These are phyloP conservation scores for Limnodromus scolopaceus DNA, from an alignment of 2,797 vertebrate genomes.

Conservation along the genomic window DNA sequence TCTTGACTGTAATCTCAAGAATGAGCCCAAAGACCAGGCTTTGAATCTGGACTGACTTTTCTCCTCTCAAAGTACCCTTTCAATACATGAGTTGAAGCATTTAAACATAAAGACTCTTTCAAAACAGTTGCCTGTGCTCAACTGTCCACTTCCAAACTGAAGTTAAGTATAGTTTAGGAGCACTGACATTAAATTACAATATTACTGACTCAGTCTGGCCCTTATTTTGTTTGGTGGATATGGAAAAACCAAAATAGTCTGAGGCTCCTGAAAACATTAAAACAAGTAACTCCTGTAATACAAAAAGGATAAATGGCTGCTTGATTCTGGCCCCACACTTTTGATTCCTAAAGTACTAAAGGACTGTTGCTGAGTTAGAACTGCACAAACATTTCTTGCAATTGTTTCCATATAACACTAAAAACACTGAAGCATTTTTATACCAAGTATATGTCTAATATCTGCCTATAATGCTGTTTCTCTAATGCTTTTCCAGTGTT, in stretches of 20 bases:
- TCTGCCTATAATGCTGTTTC: not conserved
- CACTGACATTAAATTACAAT: not conserved
- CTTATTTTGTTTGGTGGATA: conserved; percentile 15
- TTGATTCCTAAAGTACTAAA: not conserved
- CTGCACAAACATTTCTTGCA: not conserved
- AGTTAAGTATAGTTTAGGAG: conserved; percentile 1
- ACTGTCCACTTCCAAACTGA: not conserved
- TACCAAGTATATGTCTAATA: not conserved
- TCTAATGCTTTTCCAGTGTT: not conserved
- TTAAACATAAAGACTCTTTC: not conserved
- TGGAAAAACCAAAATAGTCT: not conserved
- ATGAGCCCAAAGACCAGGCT: not conserved
- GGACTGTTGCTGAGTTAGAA: not conserved
- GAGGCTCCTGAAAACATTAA: not conserved
- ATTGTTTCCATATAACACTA: not conserved
- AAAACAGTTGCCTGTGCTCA: not conserved
- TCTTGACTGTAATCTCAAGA: not conserved
- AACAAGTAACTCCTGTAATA: not conserved
- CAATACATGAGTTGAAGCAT: not conserved
- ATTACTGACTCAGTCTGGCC: not conserved
- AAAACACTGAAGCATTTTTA: not conserved
- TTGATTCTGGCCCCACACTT: not conserved
- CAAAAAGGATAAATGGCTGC: not conserved
- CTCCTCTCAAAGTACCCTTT: not conserved
- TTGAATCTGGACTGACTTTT: not conserved